Evolutionary conservation across 2,113 vertebrate species (phyloP).

Genomic region (Antennarius striatus): DNA sequence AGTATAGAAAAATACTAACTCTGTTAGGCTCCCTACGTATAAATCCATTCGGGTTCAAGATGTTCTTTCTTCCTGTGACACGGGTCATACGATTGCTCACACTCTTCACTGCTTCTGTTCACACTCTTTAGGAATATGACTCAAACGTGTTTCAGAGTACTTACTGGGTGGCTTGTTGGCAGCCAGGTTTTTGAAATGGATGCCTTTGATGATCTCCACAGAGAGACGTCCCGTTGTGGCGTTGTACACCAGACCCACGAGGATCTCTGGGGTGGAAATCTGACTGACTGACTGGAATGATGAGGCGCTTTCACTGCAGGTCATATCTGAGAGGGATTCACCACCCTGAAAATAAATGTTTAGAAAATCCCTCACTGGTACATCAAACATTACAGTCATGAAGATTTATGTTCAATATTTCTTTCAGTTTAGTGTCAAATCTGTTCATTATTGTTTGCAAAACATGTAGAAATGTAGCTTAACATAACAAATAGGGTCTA

Average conservation of each 20-base stretch:
- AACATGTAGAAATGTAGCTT: too few species aligned
- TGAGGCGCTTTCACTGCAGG: slow-evolving; percentile 91
- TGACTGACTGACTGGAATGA: slow-evolving; percentile 94
- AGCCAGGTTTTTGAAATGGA: slow-evolving; percentile 97
- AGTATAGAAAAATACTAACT: too few species aligned
- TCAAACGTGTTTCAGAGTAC: slow-evolving; percentile 71
- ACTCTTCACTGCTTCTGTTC: not conserved
- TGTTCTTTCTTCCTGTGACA: not conserved
- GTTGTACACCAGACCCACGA: slow-evolving; percentile 95
- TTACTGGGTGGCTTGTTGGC: slow-evolving; percentile 99
- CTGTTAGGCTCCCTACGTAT: too few species aligned
- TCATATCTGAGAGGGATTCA: slow-evolving; percentile 92
- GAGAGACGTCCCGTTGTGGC: slow-evolving; percentile 96
- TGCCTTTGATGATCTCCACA: slow-evolving; percentile 98
- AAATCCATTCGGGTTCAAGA: not conserved
- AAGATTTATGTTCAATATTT: too few species aligned
- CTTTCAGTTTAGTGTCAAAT: too few species aligned
- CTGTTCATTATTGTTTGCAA: too few species aligned
- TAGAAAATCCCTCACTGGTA: slow-evolving; percentile 3
- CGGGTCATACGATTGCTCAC: not conserved
- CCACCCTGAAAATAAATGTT: slow-evolving; percentile 82
- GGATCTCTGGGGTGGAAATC: slow-evolving; percentile 91
- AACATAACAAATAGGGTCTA: too few species aligned
- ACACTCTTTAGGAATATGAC: not conserved
- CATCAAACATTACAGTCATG: not conserved